These are phyloP conservation scores for Chalcis sispes DNA, from an alignment of 2,888 invertebrate species.

Conservation along the genomic window DNA sequence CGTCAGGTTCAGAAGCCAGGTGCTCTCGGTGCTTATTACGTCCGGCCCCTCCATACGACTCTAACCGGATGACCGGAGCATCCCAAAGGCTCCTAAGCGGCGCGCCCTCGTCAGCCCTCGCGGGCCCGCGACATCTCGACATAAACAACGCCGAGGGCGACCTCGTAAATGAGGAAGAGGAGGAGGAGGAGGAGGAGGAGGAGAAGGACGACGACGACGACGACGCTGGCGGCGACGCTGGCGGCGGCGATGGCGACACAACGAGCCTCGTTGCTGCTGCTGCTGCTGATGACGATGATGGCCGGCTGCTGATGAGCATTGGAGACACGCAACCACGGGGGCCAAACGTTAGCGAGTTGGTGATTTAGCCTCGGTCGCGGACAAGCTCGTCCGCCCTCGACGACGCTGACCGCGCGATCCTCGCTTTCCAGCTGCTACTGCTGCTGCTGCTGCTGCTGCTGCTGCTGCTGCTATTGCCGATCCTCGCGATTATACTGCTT, in stretches of 20 bases:
- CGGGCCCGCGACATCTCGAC: not conserved
- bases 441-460: slow-evolving; percentile 7
- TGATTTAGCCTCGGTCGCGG: too few relatives aligned
- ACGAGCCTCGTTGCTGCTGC: too few relatives aligned
- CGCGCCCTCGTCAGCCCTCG: slow-evolving; percentile 35
- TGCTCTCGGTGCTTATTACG: slow-evolving; percentile 71
- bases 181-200: too few relatives aligned
- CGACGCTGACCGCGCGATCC: not conserved
- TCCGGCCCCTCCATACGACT: slow-evolving; percentile 75
- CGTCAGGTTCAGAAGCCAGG: slow-evolving; percentile 73
- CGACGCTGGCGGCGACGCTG: not conserved
- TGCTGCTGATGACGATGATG: too few relatives aligned
- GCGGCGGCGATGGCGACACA: too few relatives aligned
- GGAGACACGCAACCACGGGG: too few relatives aligned
- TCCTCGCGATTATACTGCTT: not conserved
- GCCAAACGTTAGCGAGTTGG: too few relatives aligned
- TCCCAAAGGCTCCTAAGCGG: slow-evolving; percentile 70
- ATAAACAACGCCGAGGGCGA: too few relatives aligned
- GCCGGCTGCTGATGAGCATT: too few relatives aligned
- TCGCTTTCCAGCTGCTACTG: not conserved
- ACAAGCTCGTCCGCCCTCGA: not conserved
- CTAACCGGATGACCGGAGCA: slow-evolving; percentile 73
- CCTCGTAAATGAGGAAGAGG: too few relatives aligned
- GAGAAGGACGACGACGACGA: too few relatives aligned
- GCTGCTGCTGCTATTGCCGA: not conserved